Base-by-base conservation (phyloP, 1,140 invertebrate genomes). In the Drosophila prosaltans region DNA sequence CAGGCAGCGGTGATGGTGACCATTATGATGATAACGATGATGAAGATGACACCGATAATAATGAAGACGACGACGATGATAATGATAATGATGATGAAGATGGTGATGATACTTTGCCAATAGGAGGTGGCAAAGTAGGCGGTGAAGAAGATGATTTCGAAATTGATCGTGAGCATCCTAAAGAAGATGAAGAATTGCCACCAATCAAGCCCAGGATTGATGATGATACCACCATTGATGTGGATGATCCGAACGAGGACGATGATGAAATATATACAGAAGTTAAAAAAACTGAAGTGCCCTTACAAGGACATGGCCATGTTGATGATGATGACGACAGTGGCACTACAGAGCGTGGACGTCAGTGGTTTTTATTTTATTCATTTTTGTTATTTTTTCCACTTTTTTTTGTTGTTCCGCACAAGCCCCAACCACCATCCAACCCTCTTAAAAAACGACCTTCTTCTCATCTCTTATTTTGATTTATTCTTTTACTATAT, bases 341-440 rank as follows among this genome's bases (percentile, higher is more conserved):
- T 48, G 45, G 55, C 40, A 28, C 69, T 24, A 32, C 66, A 71
- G 45, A 78, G 79, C 59, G 48, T 57, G 78, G 70, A 83, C 67
- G 89, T 91, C 89, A 91, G 89, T 91, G 72, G 69, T 80, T 83
- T 90, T 77, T 81, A 68, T 72, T 78, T 83, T 66, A 74, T 74
- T 32, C 68, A 65, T 74, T 71, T 72, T 64, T 40, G 8, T 61
- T 81, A 59, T 62, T 67, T 65, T 16, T 61, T 39, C 30, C 60
- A 69, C 43, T 39, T 48, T 64, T 59, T 28, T 58, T 70, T 41
- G 36, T 57, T 63, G 40, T 48, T 28, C 10, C n/a, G 16, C 26
- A 30, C 51, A 8, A 28, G 43, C 30, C 58, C 30, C 10, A n/a
- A 3, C 36, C 57, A 36, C 16, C 4, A 3, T n/a, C 57, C n/a